A percentile compares a stretch with the other conserved stretches of the same genome.
Conservation (phyloP, 2,888 invertebrate genomes). For the Iselma pallidipennis region DNA sequence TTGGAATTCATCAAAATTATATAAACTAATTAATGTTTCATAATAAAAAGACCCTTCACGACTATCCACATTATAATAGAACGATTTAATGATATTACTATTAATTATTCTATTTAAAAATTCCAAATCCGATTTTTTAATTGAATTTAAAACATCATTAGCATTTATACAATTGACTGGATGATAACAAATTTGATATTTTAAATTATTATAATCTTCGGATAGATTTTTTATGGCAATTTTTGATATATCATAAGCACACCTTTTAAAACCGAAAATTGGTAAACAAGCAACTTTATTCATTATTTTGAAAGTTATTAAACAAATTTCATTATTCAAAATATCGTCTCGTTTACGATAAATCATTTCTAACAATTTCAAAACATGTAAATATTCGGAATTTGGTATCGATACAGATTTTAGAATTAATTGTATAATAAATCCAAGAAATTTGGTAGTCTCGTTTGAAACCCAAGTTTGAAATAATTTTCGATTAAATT, state of each 20-base stretch:
- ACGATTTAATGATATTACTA: conserved; percentile 33
- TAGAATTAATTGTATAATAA: conserved; percentile 13
- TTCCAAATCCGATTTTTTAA: conserved; percentile 17
- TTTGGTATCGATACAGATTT: conserved; percentile 19
- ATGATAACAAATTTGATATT: conserved; percentile 27
- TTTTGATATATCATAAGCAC: conserved; percentile 34
- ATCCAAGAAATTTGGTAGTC: conserved; percentile 2
- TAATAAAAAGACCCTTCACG: conserved; percentile 39
- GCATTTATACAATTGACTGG: conserved; percentile 35
- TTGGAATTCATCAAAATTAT: conserved; percentile 34
- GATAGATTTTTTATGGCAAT: conserved; percentile 23
- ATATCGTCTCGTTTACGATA: conserved; percentile 26
- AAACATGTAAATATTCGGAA: conserved; percentile 29
- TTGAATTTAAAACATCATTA: conserved; percentile 25
- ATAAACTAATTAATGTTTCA: conserved; percentile 27
- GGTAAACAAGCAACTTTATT: conserved; percentile 31
- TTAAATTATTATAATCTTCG: conserved; percentile 10
- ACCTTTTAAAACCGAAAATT: conserved; percentile 32
- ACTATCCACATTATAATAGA: conserved; percentile 38
- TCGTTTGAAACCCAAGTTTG: conserved; percentile 12
- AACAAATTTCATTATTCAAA: conserved; percentile 24
- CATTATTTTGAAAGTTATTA: conserved; percentile 27
- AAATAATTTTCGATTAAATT: not conserved
- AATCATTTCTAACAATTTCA: conserved; percentile 31
- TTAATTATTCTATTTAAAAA: conserved; percentile 14